Evolutionary conservation across 2,888 invertebrate species (phyloP).

Genomic region (Merodon equestris): DNA sequence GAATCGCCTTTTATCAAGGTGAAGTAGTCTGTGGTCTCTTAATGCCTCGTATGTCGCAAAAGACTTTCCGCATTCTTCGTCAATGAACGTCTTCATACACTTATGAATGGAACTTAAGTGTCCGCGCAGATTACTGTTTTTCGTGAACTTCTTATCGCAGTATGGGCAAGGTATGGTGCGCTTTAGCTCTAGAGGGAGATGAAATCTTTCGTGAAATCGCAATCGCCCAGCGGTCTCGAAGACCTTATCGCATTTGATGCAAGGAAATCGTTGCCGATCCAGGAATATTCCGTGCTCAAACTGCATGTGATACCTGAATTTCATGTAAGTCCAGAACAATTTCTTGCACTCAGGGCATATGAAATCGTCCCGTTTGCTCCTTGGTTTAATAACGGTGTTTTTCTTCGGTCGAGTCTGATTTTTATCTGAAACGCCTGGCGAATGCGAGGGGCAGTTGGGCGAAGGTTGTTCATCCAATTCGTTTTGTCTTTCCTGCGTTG

Average conservation of each 20-base stretch:
- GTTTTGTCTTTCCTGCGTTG: no score
- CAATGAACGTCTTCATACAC: slow-evolving; percentile 78
- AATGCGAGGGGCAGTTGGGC: no score
- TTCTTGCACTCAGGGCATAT: slow-evolving; percentile 36
- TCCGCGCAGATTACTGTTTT: slow-evolving; percentile 70
- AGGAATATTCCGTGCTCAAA: slow-evolving; percentile 59
- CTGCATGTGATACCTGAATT: slow-evolving; percentile 71
- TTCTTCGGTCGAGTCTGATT: no score
- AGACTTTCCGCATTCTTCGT: slow-evolving; percentile 79
- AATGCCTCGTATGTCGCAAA: slow-evolving; percentile 79
- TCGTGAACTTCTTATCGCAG: background rate
- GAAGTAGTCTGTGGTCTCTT: slow-evolving; percentile 79
- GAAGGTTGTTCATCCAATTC: no score
- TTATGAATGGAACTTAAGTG: slow-evolving; percentile 75
- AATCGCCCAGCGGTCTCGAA: slow-evolving; percentile 68
- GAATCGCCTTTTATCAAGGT: slow-evolving; percentile 79
- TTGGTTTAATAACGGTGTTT: no score
- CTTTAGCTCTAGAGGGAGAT: slow-evolving; percentile 71
- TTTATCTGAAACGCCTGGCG: no score
- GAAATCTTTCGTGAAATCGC: slow-evolving; percentile 65
- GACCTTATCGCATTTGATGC: slow-evolving; percentile 66
- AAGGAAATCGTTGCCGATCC: slow-evolving; percentile 61
- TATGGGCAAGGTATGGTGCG: background rate
- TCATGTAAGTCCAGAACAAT: slow-evolving; percentile 50
- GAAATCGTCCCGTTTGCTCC: no score